phyloP scores from a whole-genome alignment of 2,113 vertebrate genomes.

The Lophotis ruficrista region DNA sequence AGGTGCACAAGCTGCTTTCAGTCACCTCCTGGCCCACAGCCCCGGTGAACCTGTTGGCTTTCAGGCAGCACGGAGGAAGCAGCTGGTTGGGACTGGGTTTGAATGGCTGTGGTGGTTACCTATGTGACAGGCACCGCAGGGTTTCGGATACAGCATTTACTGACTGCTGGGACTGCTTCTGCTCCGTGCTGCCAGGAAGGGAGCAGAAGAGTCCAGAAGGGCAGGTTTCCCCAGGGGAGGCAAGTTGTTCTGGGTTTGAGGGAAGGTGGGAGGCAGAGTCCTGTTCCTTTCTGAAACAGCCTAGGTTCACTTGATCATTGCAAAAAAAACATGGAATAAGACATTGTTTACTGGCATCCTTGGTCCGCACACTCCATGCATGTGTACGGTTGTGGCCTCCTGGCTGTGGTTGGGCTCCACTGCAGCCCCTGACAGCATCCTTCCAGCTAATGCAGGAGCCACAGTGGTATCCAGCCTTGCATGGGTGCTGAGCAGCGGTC shows the following conservation, averaged over 20 bases:
- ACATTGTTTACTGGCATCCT: no score
- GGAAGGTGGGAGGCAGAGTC: no score
- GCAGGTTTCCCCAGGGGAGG: background rate
- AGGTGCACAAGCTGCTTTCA: background rate
- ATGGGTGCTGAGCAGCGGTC: background rate
- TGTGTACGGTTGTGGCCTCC: rapidly evolving
- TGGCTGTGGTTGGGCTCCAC: background rate
- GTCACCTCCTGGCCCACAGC: background rate
- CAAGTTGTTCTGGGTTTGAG: background rate
- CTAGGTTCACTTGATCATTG: no score
- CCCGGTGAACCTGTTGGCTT: rapidly evolving
- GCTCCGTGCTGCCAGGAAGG: background rate
- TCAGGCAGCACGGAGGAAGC: background rate
- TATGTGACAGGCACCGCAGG: rapidly evolving
- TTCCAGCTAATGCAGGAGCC: background rate
- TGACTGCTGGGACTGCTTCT: background rate
- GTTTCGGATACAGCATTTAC: background rate
- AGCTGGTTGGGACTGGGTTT: background rate
- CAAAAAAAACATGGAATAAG: no score
- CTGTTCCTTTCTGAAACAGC: no score
- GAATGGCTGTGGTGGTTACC: rapidly evolving
- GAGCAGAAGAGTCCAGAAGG: background rate
- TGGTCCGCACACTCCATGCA: no score
- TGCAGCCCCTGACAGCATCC: background rate
- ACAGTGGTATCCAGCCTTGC: background rate